phyloP scores from a whole-genome alignment of 2,797 vertebrate species.

The Apogon hyalosoma region DNA sequence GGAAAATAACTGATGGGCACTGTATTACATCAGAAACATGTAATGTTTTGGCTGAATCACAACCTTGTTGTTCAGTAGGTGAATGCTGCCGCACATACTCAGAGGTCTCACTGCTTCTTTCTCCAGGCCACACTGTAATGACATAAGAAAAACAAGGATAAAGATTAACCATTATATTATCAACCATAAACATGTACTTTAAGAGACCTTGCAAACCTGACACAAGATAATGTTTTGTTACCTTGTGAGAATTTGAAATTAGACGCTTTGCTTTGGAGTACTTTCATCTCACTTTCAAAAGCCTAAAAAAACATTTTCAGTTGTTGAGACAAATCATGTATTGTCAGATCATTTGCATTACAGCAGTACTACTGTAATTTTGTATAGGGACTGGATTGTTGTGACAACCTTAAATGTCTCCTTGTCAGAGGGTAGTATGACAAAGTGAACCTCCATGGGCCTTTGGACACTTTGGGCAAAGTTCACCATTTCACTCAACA shows the following conservation, averaged over 20 bases:
- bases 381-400: neutral
- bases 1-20: too few species aligned
- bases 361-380: neutral
- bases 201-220: neutral
- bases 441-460: constrained; percentile 78
- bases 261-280: rapidly evolving
- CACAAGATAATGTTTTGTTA: constrained; percentile 11
- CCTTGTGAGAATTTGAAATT: constrained; percentile 4
- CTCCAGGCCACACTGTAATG: too few species aligned
- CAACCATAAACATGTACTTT: neutral
- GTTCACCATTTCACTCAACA: constrained; percentile 66
- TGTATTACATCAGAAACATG: too few species aligned
- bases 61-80: too few species aligned
- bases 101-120: too few species aligned
- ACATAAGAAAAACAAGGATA: too few species aligned
- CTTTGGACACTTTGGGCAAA: constrained; percentile 48
- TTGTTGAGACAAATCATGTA: neutral
- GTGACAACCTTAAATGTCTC: constrained; percentile 73
- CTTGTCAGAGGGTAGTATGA: constrained; percentile 74
- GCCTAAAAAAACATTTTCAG: constrained; percentile 58
- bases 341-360: too few species aligned
- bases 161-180: too few species aligned
- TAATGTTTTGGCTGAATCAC: too few species aligned
- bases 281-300: constrained; percentile 56
- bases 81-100: too few species aligned